These are phyloP conservation scores for Hymenopus coronatus DNA, from an alignment of 2,888 invertebrate genomes.

Conservation along the genomic window DNA sequence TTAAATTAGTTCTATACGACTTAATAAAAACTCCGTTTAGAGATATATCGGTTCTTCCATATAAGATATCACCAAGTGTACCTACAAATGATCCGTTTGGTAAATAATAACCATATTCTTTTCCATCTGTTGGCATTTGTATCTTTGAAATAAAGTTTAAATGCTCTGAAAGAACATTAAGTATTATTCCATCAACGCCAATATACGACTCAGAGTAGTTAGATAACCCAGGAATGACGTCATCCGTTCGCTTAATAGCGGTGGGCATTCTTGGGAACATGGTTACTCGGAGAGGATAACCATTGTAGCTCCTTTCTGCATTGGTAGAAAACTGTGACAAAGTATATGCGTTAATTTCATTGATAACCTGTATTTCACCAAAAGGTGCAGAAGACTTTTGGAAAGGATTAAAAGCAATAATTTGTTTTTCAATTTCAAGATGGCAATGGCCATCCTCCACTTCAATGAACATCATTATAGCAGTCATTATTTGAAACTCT, in stretches of 20 bases:
- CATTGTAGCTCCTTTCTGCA: not conserved
- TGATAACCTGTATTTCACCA: not conserved
- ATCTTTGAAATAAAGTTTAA: not conserved
- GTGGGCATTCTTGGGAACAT: not conserved
- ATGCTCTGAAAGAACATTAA: not conserved
- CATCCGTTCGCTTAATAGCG: not conserved
- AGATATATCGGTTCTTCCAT: not conserved
- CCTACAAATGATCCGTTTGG: not conserved
- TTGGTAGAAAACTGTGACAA: not conserved
- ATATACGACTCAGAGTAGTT: not conserved
- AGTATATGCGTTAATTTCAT: not conserved
- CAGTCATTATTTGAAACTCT: not conserved
- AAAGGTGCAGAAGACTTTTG: too few relatives aligned
- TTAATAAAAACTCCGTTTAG: conserved; percentile 3
- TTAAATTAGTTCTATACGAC: not conserved
- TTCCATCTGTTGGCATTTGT: not conserved
- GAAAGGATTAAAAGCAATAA: not conserved
- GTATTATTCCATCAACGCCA: not conserved
- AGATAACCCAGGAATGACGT: not conserved
- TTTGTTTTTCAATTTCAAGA: not conserved
- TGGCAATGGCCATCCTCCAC: too few relatives aligned
- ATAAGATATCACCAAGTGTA: not conserved
- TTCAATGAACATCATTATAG: not conserved
- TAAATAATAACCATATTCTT: not conserved
- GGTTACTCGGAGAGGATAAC: not conserved